phyloP scores from a whole-genome alignment of 2,113 vertebrate species.

The Phocoena sinus region DNA sequence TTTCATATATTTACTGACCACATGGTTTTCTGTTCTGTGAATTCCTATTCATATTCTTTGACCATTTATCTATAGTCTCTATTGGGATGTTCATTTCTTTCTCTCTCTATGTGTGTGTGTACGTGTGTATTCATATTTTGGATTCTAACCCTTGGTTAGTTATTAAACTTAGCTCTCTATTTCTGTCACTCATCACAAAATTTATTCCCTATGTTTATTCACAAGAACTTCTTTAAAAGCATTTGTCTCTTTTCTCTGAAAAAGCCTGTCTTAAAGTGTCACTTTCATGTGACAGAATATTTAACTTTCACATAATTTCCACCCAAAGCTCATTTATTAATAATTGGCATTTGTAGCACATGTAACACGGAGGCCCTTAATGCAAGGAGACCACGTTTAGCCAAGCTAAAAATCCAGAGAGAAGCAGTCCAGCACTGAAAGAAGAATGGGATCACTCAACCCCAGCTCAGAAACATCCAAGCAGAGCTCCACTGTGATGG shows the following conservation, averaged over 20 bases:
- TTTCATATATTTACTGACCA: not conserved
- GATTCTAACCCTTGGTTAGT: conserved; percentile 40
- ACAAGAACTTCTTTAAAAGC: conserved; percentile 50
- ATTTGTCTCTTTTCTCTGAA: conserved; percentile 48
- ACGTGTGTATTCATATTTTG: not conserved
- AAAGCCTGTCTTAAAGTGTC: conserved; percentile 54
- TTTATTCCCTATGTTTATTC: conserved; percentile 56
- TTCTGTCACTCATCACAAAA: conserved; percentile 62
- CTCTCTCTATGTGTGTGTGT: not conserved
- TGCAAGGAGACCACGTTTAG: conserved; percentile 20
- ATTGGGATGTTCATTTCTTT: not conserved
- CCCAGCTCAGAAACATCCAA: not conserved
- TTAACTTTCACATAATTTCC: conserved; percentile 56
- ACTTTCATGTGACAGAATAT: conserved; percentile 61
- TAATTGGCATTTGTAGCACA: conserved; percentile 49
- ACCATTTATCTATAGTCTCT: not conserved
- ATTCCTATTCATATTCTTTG: conserved; percentile 32
- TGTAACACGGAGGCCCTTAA: conserved; percentile 24
- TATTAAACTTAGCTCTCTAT: conserved; percentile 55
- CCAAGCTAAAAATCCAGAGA: conserved; percentile 18
- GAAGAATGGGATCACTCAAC: not conserved
- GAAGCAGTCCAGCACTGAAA: not conserved
- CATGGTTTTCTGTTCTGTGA: not conserved
- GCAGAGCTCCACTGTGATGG: not conserved
- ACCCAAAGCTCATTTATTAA: conserved; percentile 61